Conservation (phyloP, 2,113 vertebrate species). For the Myrmecobius fasciatus region DNA sequence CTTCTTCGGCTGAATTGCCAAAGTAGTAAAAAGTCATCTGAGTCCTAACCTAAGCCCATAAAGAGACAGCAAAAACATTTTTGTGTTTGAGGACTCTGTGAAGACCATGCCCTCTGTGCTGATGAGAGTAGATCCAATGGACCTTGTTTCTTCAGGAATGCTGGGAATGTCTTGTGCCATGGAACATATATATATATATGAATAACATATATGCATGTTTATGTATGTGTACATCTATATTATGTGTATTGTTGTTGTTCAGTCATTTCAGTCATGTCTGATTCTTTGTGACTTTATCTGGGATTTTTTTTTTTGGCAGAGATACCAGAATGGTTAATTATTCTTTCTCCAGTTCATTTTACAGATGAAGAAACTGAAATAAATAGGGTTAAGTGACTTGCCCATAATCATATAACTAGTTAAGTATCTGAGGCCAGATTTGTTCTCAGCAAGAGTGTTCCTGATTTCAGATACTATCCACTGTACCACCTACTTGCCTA, state of each 20-base stretch:
- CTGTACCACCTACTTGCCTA: neutral
- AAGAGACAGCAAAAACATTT: neutral
- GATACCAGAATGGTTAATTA: neutral
- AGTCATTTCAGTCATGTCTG: neutral
- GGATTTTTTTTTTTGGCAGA: neutral
- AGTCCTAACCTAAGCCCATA: neutral
- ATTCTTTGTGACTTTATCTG: neutral
- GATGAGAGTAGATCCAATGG: neutral
- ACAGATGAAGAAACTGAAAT: neutral
- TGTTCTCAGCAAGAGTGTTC: neutral
- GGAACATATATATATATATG: neutral
- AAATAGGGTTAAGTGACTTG: neutral
- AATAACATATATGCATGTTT: neutral
- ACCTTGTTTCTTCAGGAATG: neutral
- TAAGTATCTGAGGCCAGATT: neutral
- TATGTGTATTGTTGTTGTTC: neutral
- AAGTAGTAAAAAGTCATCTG: neutral
- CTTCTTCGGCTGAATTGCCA: neutral
- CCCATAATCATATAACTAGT: neutral
- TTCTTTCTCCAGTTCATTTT: neutral
- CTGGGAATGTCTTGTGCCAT: neutral
- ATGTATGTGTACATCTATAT: neutral
- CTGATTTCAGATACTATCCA: neutral
- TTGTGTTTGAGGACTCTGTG: neutral
- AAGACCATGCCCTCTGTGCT: neutral